phyloP scores from a whole-genome alignment of 2,888 invertebrate genomes.

The Drosophila cognata region DNA sequence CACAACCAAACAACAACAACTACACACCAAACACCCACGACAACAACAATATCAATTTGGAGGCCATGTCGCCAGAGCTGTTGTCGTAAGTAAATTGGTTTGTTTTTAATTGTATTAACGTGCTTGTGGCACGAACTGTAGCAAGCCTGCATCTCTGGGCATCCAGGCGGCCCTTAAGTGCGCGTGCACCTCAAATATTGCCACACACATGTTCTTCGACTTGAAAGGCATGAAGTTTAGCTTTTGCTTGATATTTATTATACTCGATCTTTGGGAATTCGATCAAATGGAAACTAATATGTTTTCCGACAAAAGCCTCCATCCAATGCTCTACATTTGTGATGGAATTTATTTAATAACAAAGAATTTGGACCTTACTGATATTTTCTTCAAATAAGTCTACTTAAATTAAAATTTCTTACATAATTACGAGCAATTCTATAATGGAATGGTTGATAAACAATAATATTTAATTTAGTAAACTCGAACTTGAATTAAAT shows the following conservation, averaged over 20 bases:
- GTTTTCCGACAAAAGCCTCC: background rate
- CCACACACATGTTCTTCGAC: constrained; percentile 42
- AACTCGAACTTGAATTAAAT: background rate
- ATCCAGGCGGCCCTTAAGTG: constrained; percentile 63
- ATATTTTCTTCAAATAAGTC: background rate
- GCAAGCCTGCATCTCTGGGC: constrained; percentile 13
- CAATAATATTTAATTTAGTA: background rate
- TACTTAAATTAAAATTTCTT: background rate
- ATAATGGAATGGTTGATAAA: no score
- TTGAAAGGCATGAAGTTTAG: constrained; percentile 26
- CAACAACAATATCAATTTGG: constrained; percentile 12
- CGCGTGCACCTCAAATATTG: constrained; percentile 57
- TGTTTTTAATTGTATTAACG: constrained; percentile 74
- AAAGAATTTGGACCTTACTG: background rate
- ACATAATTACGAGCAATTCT: background rate
- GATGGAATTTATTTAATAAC: background rate
- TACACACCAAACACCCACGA: constrained; percentile 2
- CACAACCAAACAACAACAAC: constrained; percentile 1
- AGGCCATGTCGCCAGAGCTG: constrained; percentile 4
- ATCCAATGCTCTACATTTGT: background rate
- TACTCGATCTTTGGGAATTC: background rate
- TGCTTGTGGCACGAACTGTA: constrained; percentile 27
- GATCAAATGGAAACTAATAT: background rate
- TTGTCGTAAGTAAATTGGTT: constrained; percentile 49
- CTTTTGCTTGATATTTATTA: background rate